Percentiles rank a stretch among this genome's conserved stretches.
Conservation (phyloP, 2,113 vertebrate species). For the Lanius collurio region DNA sequence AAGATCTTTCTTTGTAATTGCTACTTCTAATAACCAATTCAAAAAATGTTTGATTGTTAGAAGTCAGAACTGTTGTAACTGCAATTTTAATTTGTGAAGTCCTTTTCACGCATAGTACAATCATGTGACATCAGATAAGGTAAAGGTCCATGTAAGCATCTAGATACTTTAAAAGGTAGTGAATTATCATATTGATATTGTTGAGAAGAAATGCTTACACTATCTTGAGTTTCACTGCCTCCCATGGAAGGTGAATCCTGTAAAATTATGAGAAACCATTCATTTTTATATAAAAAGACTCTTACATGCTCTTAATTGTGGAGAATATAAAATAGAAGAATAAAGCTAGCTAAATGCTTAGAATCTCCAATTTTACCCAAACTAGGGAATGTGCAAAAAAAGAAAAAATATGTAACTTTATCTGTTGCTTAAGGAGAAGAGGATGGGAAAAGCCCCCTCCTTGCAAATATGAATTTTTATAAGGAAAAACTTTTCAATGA, state of each 20-base stretch:
- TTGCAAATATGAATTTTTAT: background rate
- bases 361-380: background rate
- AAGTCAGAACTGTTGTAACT: background rate
- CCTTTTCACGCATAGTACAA: background rate
- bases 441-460: fast-evolving
- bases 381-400: background rate
- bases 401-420: background rate
- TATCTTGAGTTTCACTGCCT: background rate
- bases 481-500: background rate
- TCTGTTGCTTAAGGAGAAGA: background rate
- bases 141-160: background rate
- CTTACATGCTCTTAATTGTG: background rate
- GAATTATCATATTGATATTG: background rate
- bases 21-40: background rate
- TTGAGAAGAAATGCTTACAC: slow-evolving; percentile 25
- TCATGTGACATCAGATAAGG: background rate
- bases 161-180: background rate
- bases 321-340: background rate
- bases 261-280: background rate
- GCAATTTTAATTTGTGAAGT: background rate
- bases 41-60: background rate
- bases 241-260: slow-evolving; percentile 34
- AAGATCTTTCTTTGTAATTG: background rate
- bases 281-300: background rate
- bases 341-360: background rate